These are phyloP conservation scores for Trachemys scripta DNA, from an alignment of 2,113 vertebrate genomes.

Conservation along the genomic window DNA sequence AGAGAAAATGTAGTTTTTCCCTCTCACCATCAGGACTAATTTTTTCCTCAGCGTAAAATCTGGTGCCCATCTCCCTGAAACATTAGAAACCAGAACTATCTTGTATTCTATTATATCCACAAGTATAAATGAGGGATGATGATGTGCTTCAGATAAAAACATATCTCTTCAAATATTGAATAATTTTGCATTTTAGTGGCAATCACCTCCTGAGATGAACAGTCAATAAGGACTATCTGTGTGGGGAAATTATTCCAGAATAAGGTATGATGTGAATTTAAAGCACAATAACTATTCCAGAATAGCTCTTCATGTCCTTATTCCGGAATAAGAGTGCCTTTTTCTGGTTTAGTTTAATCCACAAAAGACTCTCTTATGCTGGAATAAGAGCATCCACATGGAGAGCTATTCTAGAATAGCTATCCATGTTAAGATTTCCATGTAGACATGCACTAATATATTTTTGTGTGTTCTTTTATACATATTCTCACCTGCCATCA, in stretches of 20 bases:
- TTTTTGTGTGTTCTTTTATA: too few relatives aligned
- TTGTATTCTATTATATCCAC: neutral
- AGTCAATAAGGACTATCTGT: too few relatives aligned
- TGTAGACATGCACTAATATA: too few relatives aligned
- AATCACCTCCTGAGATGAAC: too few relatives aligned
- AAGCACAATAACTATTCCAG: neutral
- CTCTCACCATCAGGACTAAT: neutral
- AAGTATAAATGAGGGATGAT: neutral
- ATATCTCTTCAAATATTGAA: neutral
- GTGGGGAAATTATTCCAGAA: neutral
- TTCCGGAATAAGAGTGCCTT: neutral
- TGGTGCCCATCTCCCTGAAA: neutral
- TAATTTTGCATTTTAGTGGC: too few relatives aligned
- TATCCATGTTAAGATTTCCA: too few relatives aligned
- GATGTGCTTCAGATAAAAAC: neutral
- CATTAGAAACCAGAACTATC: rapidly evolving
- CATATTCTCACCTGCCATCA: too few relatives aligned
- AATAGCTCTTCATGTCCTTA: neutral
- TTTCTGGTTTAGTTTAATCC: neutral
- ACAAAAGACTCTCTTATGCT: neutral
- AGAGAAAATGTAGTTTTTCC: neutral
- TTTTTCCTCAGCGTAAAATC: constrained; percentile 19
- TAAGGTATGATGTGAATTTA: neutral
- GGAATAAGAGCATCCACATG: neutral
- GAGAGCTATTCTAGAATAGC: neutral